Evolutionary conservation across 1,140 invertebrate genomes (phyloP).

Genomic region (Aphidius gifuensis): DNA sequence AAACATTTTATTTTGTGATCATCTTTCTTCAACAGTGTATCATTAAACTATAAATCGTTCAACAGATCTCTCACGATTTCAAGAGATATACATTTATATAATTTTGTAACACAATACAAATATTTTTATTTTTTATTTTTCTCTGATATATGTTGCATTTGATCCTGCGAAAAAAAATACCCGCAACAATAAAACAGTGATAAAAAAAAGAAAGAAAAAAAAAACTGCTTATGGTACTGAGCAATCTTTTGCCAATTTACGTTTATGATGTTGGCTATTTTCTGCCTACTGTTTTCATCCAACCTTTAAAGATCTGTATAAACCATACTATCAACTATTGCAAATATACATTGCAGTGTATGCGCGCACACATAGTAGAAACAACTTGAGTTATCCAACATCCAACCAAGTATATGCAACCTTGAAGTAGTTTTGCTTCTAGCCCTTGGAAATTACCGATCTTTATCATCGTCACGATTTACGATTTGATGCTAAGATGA

Average conservation of each 20-base stretch:
- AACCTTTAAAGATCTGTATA: not conserved
- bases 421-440: constrained; percentile 29
- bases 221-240: no score
- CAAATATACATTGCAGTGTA: no score
- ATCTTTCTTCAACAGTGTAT: not conserved
- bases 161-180: no score
- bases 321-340: not conserved
- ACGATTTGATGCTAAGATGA: constrained; percentile 22
- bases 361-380: no score
- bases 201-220: no score
- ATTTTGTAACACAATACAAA: not conserved
- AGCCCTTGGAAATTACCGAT: constrained; percentile 32
- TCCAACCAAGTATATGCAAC: constrained; percentile 18
- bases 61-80: not conserved
- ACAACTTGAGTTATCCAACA: no score
- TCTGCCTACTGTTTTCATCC: not conserved
- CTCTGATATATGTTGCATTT: no score
- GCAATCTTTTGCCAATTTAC: no score
- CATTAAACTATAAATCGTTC: not conserved
- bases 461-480: constrained; percentile 35
- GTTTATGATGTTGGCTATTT: not conserved
- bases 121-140: no score
- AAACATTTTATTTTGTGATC: no score
- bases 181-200: no score
- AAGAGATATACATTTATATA: constrained; percentile 1